Conservation (phyloP, 2,888 invertebrate species). For the Melangyna quadrimaculata region DNA sequence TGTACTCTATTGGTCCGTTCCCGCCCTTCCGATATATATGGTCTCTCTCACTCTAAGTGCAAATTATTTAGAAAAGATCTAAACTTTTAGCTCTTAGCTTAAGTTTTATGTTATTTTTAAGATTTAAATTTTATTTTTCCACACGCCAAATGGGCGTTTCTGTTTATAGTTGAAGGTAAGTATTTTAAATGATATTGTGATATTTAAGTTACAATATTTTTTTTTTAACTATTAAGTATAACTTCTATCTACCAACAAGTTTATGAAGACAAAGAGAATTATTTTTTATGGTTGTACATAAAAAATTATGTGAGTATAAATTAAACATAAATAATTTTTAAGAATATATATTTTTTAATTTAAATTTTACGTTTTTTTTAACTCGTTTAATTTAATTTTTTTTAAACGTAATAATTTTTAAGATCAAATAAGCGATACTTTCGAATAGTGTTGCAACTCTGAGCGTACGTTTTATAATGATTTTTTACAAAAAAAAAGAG, state of each 20-base stretch:
- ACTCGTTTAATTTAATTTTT: constrained; percentile 11
- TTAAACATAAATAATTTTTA: constrained; percentile 28
- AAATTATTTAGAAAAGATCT: constrained; percentile 58
- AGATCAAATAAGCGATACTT: constrained; percentile 71
- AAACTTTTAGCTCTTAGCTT: constrained; percentile 44
- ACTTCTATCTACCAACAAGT: neutral
- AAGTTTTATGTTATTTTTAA: constrained; percentile 19
- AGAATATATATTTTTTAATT: constrained; percentile 28
- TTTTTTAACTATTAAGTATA: neutral
- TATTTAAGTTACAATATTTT: constrained; percentile 61
- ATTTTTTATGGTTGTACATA: constrained; percentile 79
- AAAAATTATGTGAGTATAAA: constrained; percentile 72
- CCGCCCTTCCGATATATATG: constrained; percentile 60
- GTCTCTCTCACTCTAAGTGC: constrained; percentile 72
- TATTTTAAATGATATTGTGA: constrained; percentile 63
- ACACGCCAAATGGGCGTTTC: constrained; percentile 31
- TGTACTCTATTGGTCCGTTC: neutral
- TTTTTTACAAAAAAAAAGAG: constrained; percentile 72
- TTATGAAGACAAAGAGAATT: constrained; percentile 68
- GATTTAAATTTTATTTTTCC: neutral
- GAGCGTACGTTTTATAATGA: constrained; percentile 74
- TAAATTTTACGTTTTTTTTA: constrained; percentile 36
- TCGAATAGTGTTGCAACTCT: constrained; percentile 74
- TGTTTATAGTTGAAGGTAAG: constrained; percentile 70
- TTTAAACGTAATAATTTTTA: constrained; percentile 53